Conservation (phyloP, 1,140 invertebrate species). For the Brachionus angularis region DNA sequence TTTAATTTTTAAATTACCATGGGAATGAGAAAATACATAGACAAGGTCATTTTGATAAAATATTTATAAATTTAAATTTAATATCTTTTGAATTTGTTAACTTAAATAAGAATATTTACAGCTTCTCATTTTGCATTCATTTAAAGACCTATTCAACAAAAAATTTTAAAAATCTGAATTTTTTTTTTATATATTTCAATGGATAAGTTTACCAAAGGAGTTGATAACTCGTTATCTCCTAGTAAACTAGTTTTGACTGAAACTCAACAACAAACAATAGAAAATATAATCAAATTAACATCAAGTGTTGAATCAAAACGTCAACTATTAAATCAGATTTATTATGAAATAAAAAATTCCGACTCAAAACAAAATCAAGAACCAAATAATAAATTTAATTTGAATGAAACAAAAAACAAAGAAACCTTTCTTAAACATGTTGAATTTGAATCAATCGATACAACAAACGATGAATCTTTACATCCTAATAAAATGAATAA, state of each 20-base stretch:
- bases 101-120: no score
- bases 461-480: background rate
- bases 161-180: background rate
- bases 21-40: background rate
- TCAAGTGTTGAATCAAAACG: constrained; percentile 10
- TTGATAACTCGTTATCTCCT: background rate
- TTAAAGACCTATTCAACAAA: no score
- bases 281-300: constrained; percentile 27
- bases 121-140: no score
- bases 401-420: background rate
- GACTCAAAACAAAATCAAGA: background rate
- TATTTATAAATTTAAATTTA: background rate
- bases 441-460: constrained; percentile 1
- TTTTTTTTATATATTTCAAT: background rate
- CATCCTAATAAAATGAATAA: background rate
- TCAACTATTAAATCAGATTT: constrained; percentile 17
- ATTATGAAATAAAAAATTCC: no score
- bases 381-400: background rate
- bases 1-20: no score
- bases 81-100: no score
- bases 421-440: constrained; percentile 13
- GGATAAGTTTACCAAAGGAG: background rate
- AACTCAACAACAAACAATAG: constrained; percentile 18
- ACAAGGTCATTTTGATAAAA: background rate
- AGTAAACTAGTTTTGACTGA: background rate